Base-by-base conservation (phyloP, 1,140 invertebrate species). In the Cyclina sinensis region DNA sequence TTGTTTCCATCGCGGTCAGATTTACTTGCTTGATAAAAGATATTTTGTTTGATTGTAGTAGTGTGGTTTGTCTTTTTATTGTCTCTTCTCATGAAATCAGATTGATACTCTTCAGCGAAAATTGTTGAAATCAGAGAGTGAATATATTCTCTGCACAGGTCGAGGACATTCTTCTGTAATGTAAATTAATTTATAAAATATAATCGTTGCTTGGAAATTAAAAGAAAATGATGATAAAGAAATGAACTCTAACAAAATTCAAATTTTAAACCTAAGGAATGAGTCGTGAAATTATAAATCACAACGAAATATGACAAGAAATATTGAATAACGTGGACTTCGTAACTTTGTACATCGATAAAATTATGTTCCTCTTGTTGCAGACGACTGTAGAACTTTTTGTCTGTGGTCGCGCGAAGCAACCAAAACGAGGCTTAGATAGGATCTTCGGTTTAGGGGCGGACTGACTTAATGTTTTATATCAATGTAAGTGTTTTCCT, bases 401-500 rank as follows among this genome's bases (percentile, higher is more conserved):
- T 1, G 59, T 65, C 59, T 65, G 59, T 9, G 59, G 59, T 65
- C 59, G 24, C 59, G 30, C 59, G 30, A n/a, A 65, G 9, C 1
- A 35, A 37, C 32, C 57, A 62, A 70, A 70, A 1, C 35, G 65
- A 35, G 65, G 65, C 65, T 37, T 3, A 9, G 65, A 70, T 70
- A 70, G 32, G 14, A 70, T 70, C 65, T 70, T 3, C 32, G 65
- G 32, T 5, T 24, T 27, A 27, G 57, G 24, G 14, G 65, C 37
- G 32, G 65, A 32, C 32, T 57, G 74, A 43, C 46, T 86, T 74
- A 86, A 86, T 87, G 85, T 57, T 87, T 87, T 35, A 79, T 65
- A 87, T 87, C 85, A 87, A 43, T 65, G 76, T 87, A 87, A 80
- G 74, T 87, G 85, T 87, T 80, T 65, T 48, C 74, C 85, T 87